Evolutionary conservation across 2,888 invertebrate genomes (phyloP), one percentile per base, ranked within the genome.

Genomic region (Andrena bucephala): DNA sequence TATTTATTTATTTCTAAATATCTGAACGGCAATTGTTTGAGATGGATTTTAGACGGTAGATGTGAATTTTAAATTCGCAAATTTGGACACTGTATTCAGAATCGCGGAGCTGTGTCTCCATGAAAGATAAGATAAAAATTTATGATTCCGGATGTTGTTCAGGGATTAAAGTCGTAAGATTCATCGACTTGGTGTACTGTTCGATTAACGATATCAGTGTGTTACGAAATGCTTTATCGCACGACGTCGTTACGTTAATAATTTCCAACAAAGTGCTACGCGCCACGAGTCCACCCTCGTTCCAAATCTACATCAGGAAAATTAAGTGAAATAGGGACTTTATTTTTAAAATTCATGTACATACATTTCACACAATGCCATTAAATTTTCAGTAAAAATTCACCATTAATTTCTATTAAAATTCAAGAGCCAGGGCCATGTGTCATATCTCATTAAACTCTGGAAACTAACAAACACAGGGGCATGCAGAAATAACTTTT

Each of bases 221-320:
- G 31, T 80, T 80, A 62, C 67, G 70, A 67, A 80, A 80, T 24
- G n/a, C 5, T 20, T 54, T 80, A 80, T 80, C 70, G 6, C 27
- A 2, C 2, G 8, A 7, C 10, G n/a, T 16, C 36, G 33, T 50
- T 20, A 10, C 42, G 29, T 69, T 65, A 48, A 69, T 69, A 68
- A 63, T 69, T 50, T 50, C 10, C 13, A 31, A 68, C 10, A 36
- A 48, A 65, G 16, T 52, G n/a, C 31, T 24, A n/a, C 16, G 27
- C 10, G 24, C 7, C 8, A 57, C 10, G 1, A 57, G 27, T 48
- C 20, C 13, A 76, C 69, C 57, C 50, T 63, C 57, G 20, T 59
- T 59, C n/a, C 16, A 24, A 13, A 33, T 27, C 13, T n/a, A 31
- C 42, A 48, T 50, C 29, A 33, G 24, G 4, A 20, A n/a, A 50